Conservation (phyloP, 2,113 vertebrate species). For the Archilochus colubris region DNA sequence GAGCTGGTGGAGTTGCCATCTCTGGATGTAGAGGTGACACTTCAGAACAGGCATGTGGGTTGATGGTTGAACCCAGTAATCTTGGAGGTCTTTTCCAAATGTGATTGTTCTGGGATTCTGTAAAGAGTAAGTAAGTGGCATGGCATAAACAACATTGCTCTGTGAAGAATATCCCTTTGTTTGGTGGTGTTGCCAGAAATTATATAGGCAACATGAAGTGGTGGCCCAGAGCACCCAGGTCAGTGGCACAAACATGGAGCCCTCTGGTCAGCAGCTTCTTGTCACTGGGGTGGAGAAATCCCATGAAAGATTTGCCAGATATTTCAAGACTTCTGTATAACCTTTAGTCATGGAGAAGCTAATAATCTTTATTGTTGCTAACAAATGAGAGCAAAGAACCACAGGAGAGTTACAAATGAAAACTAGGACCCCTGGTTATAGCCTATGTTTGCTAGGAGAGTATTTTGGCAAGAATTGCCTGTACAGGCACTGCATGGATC, state of each 20-base stretch:
- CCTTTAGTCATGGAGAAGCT: not conserved
- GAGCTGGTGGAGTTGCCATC: too few relatives aligned
- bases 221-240: not conserved
- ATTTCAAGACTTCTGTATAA: not conserved
- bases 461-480: not conserved
- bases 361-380: not conserved
- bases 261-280: not conserved
- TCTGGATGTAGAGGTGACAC: too few relatives aligned
- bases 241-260: accelerated
- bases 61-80: too few relatives aligned
- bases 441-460: not conserved
- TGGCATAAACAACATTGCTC: not conserved
- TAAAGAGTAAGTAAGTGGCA: not conserved
- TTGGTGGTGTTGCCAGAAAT: not conserved
- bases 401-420: not conserved
- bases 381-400: not conserved
- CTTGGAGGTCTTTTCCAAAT: too few relatives aligned
- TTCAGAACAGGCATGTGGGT: too few relatives aligned
- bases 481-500: not conserved
- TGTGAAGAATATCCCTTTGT: not conserved
- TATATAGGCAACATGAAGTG: accelerated
- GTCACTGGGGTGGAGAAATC: not conserved
- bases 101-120: too few relatives aligned
- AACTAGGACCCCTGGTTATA: accelerated
- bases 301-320: not conserved